Conservation (phyloP, 2,888 invertebrate genomes). For the Linnaemya tessellans region DNA sequence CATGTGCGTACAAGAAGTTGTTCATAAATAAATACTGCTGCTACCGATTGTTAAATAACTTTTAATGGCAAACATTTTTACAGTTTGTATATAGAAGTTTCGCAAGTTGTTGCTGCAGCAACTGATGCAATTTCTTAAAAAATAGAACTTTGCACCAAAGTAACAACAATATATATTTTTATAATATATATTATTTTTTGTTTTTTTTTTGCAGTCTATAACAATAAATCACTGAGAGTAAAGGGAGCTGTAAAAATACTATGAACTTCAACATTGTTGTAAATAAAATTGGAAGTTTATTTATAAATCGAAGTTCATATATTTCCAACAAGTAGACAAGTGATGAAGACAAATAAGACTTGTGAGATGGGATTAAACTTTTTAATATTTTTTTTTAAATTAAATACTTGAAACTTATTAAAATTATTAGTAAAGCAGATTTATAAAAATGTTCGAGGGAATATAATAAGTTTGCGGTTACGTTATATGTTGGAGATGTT, state of each 20-base stretch:
- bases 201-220: constrained; percentile 22
- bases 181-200: neutral
- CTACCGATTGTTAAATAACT: constrained; percentile 39
- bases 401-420: too few species aligned
- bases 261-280: constrained; percentile 52
- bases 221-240: constrained; percentile 67
- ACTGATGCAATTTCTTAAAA: constrained; percentile 57
- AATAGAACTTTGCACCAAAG: constrained; percentile 26
- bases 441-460: too few species aligned
- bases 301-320: constrained; percentile 71
- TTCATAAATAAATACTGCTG: neutral
- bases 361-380: constrained; percentile 16
- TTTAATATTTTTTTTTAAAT: neutral
- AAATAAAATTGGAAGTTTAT: constrained; percentile 67
- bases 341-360: constrained; percentile 70
- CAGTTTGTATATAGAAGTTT: neutral
- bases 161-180: constrained; percentile 21
- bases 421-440: too few species aligned
- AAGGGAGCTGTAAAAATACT: constrained; percentile 11
- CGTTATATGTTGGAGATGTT: too few species aligned
- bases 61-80: constrained; percentile 21
- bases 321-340: constrained; percentile 65
- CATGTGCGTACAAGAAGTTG: neutral
- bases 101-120: constrained; percentile 40
- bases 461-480: too few species aligned